Evolutionary conservation across 2,888 invertebrate species (phyloP).

Genomic region (Busseola fusca): DNA sequence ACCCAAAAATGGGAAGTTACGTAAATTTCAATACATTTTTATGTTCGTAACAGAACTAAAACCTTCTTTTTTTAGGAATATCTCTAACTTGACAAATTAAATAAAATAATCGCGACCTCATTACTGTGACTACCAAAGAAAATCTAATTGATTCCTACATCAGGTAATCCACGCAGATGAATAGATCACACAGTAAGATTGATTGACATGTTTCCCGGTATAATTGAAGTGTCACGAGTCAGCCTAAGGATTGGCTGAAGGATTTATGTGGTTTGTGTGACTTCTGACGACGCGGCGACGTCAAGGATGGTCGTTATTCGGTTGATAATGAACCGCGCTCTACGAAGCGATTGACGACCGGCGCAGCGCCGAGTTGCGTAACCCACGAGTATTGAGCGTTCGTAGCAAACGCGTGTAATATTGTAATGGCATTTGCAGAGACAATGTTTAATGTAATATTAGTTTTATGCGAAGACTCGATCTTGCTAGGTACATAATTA

Average conservation of each 20-base stretch:
- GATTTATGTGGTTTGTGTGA: conserved; percentile 77
- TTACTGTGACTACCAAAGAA: conserved; percentile 21
- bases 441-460: conserved; percentile 20
- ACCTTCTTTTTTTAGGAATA: neutral
- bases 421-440: conserved; percentile 41
- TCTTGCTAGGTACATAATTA: neutral
- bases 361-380: conserved; percentile 48
- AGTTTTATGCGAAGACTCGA: conserved; percentile 14
- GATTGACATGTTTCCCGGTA: conserved; percentile 80
- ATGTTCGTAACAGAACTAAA: neutral
- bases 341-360: conserved; percentile 45
- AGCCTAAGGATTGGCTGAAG: conserved; percentile 67
- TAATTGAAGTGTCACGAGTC: conserved; percentile 83
- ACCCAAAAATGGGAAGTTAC: neutral
- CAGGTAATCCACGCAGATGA: conserved; percentile 55
- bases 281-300: conserved; percentile 66
- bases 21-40: neutral
- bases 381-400: conserved; percentile 23
- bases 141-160: conserved; percentile 32
- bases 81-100: neutral
- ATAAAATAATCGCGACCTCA: conserved; percentile 7
- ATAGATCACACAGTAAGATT: conserved; percentile 70
- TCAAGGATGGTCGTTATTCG: conserved; percentile 66
- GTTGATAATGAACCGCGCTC: conserved; percentile 66
- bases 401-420: conserved; percentile 25